These are phyloP conservation scores for Ectemnius lituratus DNA, from an alignment of 2,888 invertebrate species.

Conservation along the genomic window DNA sequence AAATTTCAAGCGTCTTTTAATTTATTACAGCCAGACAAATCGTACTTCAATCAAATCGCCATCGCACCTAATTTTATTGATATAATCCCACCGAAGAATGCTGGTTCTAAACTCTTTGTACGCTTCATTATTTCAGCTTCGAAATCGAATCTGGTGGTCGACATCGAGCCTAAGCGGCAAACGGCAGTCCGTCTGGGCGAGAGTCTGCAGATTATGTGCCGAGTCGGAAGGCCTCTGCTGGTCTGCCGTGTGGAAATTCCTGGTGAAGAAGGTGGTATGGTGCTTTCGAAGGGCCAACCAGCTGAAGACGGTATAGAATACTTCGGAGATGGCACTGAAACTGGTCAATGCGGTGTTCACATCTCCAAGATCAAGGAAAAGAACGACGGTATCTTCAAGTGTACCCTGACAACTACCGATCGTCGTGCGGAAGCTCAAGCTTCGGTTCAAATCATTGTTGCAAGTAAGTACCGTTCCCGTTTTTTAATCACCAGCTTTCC, in stretches of 20 bases:
- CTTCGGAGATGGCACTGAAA: slow-evolving; percentile 79
- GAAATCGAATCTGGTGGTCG: slow-evolving; percentile 51
- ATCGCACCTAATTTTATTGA: not conserved
- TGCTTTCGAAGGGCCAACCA: slow-evolving; percentile 52
- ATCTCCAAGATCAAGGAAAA: slow-evolving; percentile 83
- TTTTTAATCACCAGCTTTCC: not conserved
- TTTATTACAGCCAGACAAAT: too few species aligned
- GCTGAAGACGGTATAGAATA: slow-evolving; percentile 74
- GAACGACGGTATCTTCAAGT: slow-evolving; percentile 86
- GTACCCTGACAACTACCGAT: slow-evolving; percentile 82
- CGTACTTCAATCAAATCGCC: too few species aligned
- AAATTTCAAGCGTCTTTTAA: too few species aligned
- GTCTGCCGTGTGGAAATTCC: slow-evolving; percentile 81
- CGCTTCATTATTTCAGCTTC: slow-evolving; percentile 39
- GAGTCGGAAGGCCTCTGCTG: slow-evolving; percentile 80
- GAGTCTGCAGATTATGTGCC: slow-evolving; percentile 81
- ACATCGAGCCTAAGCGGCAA: slow-evolving; percentile 77
- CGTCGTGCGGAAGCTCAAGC: slow-evolving; percentile 81
- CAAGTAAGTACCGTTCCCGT: slow-evolving; percentile 81
- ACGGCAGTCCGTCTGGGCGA: slow-evolving; percentile 81
- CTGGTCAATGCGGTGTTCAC: slow-evolving; percentile 86
- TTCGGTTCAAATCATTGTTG: slow-evolving; percentile 83
- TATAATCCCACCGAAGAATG: not conserved
- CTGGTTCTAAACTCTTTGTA: not conserved
- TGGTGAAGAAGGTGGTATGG: slow-evolving; percentile 55